Base-by-base conservation (phyloP, 2,113 vertebrate genomes). In the Nycticryphes semicollaris region DNA sequence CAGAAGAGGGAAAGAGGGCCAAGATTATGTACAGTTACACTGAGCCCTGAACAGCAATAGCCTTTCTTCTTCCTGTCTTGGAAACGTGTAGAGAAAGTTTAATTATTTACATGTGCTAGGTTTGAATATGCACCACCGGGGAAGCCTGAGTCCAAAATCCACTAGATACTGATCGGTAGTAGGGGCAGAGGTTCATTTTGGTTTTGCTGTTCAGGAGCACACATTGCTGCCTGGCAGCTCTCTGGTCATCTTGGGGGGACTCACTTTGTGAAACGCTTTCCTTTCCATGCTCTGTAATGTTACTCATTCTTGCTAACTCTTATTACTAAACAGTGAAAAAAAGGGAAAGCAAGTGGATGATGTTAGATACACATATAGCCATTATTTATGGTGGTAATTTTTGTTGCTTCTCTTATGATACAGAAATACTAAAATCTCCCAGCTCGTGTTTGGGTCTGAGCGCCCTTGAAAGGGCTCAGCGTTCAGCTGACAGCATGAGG, bases 41-140 rank as follows among this genome's bases (percentile, higher is more conserved):
- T 75, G 62, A 76, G 43, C 56, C 51, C 45, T 60, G 73, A 60
- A 70, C 10, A 82, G 66, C 50, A 78, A 28, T 6, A 72, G 35
- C 30, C 21, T 89, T 84, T 76, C 69, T 76, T 84, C 54, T 66
- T 89, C 33, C 18, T 89, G 1, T 75, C 73, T 35, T 30, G 43
- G 66, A 53, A 91, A 48, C 41, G 45, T 64, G 56, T 68, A 68
- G 53, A 78, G 56, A 76, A 60, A 81, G 76, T 60, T 96, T 96
- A 96, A 96, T 96, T 89, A 94, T 96, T 87, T 90, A 94, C 73
- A 3, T 33, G 39, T 39, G 14, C 10, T 28, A 39, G 19, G 50
- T 66, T 93, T 93, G 67, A 85, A 62, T 59, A 80, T 35, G 31
- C 53, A 92, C 21, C 9, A 81, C 39, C 90, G 43, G 62, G 28